Conservation (phyloP, 2,113 vertebrate genomes). For the Elgaria multicarinata region DNA sequence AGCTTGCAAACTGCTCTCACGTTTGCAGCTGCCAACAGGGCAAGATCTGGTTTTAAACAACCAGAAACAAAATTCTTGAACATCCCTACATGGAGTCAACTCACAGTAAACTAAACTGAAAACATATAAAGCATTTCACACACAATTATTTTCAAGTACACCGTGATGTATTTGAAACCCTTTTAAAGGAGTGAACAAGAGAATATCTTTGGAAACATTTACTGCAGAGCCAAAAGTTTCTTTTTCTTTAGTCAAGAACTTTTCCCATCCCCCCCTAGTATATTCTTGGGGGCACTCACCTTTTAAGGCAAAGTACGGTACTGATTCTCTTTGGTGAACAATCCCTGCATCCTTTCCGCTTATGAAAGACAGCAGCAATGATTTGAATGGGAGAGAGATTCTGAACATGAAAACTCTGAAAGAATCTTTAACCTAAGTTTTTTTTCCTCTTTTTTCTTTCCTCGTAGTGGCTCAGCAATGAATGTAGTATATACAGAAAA, state of each 20-base stretch:
- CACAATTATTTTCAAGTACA: background rate
- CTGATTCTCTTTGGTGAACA: background rate
- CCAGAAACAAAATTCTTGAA: too few species aligned
- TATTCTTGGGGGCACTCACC: conserved; percentile 10
- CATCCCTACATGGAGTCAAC: too few species aligned
- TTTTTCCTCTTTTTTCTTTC: accelerated
- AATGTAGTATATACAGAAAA: conserved; percentile 90
- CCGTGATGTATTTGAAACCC: background rate
- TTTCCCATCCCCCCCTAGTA: background rate
- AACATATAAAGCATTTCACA: background rate
- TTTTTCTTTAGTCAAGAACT: background rate
- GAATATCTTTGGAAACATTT: background rate
- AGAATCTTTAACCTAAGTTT: background rate
- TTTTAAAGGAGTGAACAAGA: background rate
- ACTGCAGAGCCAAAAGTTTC: accelerated
- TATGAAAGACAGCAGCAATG: background rate
- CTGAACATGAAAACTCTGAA: background rate
- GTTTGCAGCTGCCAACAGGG: too few species aligned
- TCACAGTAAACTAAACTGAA: conserved; percentile 7
- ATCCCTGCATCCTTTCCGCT: conserved; percentile 4
- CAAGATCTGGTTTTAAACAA: too few species aligned
- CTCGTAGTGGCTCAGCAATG: conserved; percentile 93
- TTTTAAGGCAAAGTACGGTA: background rate
- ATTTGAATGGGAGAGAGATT: background rate
- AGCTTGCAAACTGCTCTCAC: too few species aligned